Evolutionary conservation across 2,888 invertebrate genomes (phyloP).

Genomic region (Plemyria rubiginata): DNA sequence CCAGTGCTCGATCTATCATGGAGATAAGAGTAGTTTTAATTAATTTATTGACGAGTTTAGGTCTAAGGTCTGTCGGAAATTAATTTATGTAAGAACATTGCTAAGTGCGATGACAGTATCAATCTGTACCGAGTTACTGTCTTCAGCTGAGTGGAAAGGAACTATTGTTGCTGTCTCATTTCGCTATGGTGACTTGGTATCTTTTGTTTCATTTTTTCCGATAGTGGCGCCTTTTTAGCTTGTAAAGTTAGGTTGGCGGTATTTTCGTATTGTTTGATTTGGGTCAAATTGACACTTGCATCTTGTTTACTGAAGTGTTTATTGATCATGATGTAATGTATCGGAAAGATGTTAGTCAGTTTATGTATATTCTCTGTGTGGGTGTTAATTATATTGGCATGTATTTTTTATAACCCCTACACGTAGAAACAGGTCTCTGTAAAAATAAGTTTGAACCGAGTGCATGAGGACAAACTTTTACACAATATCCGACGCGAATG

Average conservation of each 20-base stretch:
- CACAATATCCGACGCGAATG: too few relatives aligned
- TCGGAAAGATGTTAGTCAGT: background rate
- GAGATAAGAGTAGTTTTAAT: slow-evolving; percentile 52
- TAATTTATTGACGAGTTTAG: slow-evolving; percentile 59
- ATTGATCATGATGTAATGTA: background rate
- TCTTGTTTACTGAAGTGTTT: slow-evolving; percentile 10
- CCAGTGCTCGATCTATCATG: slow-evolving; percentile 35
- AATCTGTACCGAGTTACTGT: slow-evolving; percentile 16
- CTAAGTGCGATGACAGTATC: slow-evolving; percentile 34
- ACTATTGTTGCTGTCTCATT: background rate
- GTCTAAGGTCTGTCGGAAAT: slow-evolving; percentile 48
- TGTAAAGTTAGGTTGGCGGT: background rate
- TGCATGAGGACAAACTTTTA: too few relatives aligned
- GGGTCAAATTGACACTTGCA: slow-evolving; percentile 16
- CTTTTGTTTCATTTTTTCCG: background rate
- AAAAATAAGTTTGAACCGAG: too few relatives aligned
- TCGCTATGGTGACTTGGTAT: background rate
- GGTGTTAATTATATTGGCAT: too few relatives aligned
- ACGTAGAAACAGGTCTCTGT: too few relatives aligned
- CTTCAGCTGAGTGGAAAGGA: background rate
- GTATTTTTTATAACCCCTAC: too few relatives aligned
- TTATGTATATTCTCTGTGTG: background rate
- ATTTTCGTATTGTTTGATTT: slow-evolving; percentile 15
- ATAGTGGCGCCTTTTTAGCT: background rate
- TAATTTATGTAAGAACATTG: slow-evolving; percentile 48